Base-by-base conservation (phyloP, 1,140 invertebrate genomes). In the Pristionchus pacificus region DNA sequence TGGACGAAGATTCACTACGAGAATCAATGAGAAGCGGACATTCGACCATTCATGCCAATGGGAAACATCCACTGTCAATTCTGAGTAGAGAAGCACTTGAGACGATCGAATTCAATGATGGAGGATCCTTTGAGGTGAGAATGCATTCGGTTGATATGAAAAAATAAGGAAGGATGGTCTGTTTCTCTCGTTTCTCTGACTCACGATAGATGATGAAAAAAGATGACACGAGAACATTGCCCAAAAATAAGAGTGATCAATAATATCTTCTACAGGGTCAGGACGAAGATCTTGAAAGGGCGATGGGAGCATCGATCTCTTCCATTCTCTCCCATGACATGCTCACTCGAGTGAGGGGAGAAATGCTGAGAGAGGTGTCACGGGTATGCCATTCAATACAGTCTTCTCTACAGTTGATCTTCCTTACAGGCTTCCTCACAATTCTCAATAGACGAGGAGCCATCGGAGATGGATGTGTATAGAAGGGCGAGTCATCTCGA, bases 381-480 rank as follows among this genome's bases (percentile, higher is more conserved):
- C 14, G 14, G 14, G 55, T n/a, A 14, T 57, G 14, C 55, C 28
- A 24, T 61, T 61, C 28, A 28, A 61, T 61, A 25, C n/a, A 25
- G 10, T 61, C n/a, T 10, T 25, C 25, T 10, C 13, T n/a, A n/a
- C n/a, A n/a, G n/a, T n/a, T n/a, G n/a, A n/a, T n/a, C n/a, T 55
- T 66, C 29, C 19, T 24, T 66, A 27, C 38, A 32, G 31, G 66
- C 31, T 27, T 32, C 57, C n/a, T 60, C 49, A 27, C 49, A 58
- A 60, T 68, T 31, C 13, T 59, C 58, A 25, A 59, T 58, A 15
- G 66, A 68, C 32, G 32, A 58, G 30, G 66, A 68, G 58, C 19
- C 60, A 57, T 68, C 66, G 13, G 70, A 72, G 60, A 72, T 72
- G 70, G 70, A 66, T 72, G 27, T 72, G 30, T 72, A 72, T 32